phyloP scores from a whole-genome alignment of 2,888 invertebrate genomes.

The Cremastobaeus sp. region DNA sequence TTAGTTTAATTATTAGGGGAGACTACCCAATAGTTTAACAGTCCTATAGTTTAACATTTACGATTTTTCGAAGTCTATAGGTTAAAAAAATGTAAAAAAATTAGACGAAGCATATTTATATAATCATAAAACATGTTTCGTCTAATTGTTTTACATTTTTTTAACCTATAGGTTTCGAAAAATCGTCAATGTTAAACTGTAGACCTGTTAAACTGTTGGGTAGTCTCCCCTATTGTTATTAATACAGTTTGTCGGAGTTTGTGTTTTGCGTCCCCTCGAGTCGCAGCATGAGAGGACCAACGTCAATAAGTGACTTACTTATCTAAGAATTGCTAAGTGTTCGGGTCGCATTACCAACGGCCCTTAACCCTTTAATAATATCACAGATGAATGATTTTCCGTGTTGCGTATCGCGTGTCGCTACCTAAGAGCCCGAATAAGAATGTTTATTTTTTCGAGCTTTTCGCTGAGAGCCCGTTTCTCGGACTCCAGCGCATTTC shows the following conservation, averaged over 20 bases:
- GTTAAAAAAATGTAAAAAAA: no score
- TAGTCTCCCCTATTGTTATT: no score
- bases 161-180: no score
- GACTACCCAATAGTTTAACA: no score
- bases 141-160: no score
- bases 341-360: constrained; percentile 66
- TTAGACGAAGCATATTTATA: no score
- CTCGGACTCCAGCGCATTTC: constrained; percentile 71
- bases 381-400: constrained; percentile 78
- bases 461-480: constrained; percentile 72
- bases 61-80: no score
- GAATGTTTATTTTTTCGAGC: constrained; percentile 72
- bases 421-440: constrained; percentile 75
- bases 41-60: no score
- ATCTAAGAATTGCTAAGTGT: constrained; percentile 2
- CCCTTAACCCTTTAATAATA: constrained; percentile 77
- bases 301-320: not conserved
- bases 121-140: no score
- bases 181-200: no score
- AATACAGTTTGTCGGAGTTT: not conserved
- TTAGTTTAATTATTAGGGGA: no score
- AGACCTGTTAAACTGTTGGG: no score
- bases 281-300: not conserved
- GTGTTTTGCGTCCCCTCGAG: not conserved
- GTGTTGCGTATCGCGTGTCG: constrained; percentile 75